Evolutionary conservation across 2,888 invertebrate genomes (phyloP), one percentile per base, ranked within the genome.

Genomic region (Tinea pellionella): DNA sequence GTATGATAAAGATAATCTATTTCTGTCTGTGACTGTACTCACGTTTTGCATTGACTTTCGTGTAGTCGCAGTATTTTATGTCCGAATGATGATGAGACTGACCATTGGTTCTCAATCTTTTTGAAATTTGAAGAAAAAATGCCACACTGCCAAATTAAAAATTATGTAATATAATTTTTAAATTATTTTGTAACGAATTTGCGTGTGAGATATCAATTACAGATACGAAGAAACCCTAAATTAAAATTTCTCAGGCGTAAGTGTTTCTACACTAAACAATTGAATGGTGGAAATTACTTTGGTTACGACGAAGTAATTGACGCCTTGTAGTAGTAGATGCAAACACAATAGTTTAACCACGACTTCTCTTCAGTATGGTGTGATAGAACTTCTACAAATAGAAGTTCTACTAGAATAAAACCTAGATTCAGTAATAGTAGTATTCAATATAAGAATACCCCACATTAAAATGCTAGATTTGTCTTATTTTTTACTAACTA

Each of bases 11-110:
- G 37, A n/a, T 37, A 42, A n/a, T 47, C 47, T 16, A 47, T n/a
- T 53, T 53, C 24, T 18, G 53, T 12, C n/a, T 24, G 9, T 63
- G 68, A 73, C 65, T 72, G 77, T 83, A 83, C 80, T 80, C 84
- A 85, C 84, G 84, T 80, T 82, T 84, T 78, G 74, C 76, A 85
- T 84, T 75, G 83, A 75, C 74, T 75, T 73, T 74, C 73, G 72
- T 77, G 69, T 69, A 74, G 74, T 73, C 72, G 69, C 71, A 68
- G 72, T 71, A 57, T 74, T 77, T 75, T 75, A 71, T 71, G 68
- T 70, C 69, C 69, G 59, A 69, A 69, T 71, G 69, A 75, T 77
- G 77, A 80, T 75, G 78, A 76, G 77, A 78, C 19, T 78, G 76
- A 73, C 67, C 70, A 70, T 65, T 67, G 74, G 64, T 69, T 69